Conservation (phyloP, 2,888 invertebrate genomes). For the Sarcophaga caerulescens region DNA sequence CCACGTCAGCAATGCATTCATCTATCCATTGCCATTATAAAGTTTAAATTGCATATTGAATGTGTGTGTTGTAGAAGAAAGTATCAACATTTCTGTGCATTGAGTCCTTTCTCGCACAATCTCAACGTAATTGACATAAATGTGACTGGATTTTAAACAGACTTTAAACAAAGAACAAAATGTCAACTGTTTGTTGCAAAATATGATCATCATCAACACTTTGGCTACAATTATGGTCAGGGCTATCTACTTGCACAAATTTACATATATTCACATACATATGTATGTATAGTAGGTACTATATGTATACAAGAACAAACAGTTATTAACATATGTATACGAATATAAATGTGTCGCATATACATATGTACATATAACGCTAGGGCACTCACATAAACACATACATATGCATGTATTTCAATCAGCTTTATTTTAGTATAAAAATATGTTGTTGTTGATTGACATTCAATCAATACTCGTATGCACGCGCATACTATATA, state of each 20-base stretch:
- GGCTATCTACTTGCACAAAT: conserved; percentile 25
- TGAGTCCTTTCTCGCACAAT: conserved; percentile 55
- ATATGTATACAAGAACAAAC: background rate
- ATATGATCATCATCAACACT: conserved; percentile 60
- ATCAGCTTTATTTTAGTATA: background rate
- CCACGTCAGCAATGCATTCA: background rate
- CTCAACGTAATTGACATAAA: conserved; percentile 64
- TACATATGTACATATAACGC: conserved; percentile 4
- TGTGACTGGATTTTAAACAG: conserved; percentile 67
- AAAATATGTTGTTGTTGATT: conserved; percentile 41
- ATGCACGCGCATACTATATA: conserved; percentile 31
- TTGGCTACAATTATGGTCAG: conserved; percentile 66
- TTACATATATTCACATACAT: background rate
- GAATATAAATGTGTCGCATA: conserved; percentile 1
- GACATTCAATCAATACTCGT: conserved; percentile 58
- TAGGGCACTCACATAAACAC: conserved; percentile 9
- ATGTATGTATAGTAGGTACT: background rate
- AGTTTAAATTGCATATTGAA: background rate
- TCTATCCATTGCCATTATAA: conserved; percentile 10
- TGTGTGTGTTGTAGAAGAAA: conserved; percentile 6
- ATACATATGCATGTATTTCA: background rate
- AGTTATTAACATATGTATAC: too few species aligned
- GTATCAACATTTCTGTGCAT: background rate
- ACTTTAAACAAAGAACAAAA: conserved; percentile 55
- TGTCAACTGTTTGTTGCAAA: conserved; percentile 40